Percentiles rank a stretch among this genome's conserved stretches.
Evolutionary conservation across 1,140 invertebrate genomes (phyloP).

Genomic region (Plodia interpunctella): DNA sequence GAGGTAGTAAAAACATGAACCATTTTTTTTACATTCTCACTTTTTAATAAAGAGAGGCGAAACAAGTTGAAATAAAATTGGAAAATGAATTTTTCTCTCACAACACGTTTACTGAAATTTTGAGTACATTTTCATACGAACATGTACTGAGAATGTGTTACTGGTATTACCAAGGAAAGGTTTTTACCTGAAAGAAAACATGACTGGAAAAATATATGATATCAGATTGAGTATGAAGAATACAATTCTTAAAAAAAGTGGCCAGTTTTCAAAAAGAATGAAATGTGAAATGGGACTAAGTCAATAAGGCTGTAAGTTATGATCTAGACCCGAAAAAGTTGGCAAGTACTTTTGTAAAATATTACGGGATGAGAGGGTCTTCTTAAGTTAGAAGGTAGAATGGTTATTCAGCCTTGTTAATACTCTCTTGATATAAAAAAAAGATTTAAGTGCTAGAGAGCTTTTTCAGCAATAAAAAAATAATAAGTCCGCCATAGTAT

Average conservation of each 20-base stretch:
- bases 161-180: too few relatives aligned
- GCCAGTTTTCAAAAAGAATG: slow-evolving; percentile 1
- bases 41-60: slow-evolving; percentile 5
- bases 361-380: background rate
- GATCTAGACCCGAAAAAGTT: slow-evolving; percentile 11
- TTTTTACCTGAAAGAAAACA: too few relatives aligned
- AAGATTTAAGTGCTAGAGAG: background rate
- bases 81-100: background rate
- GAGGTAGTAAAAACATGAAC: slow-evolving; percentile 22
- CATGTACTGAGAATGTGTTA: too few relatives aligned
- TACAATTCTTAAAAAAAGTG: background rate
- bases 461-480: too few relatives aligned
- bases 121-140: too few relatives aligned
- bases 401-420: background rate
- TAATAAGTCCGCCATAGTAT: too few relatives aligned
- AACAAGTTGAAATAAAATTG: slow-evolving; percentile 11
- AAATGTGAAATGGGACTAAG: slow-evolving; percentile 1
- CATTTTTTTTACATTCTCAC: slow-evolving; percentile 15
- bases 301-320: slow-evolving; percentile 12
- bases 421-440: background rate
- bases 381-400: background rate
- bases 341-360: slow-evolving; percentile 6
- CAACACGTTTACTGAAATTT: too few relatives aligned
- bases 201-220: too few relatives aligned
- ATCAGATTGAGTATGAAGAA: too few relatives aligned